Evolutionary conservation across 2,113 vertebrate species (phyloP), one percentile per base, ranked within the genome.

Genomic region (Colius striatus): DNA sequence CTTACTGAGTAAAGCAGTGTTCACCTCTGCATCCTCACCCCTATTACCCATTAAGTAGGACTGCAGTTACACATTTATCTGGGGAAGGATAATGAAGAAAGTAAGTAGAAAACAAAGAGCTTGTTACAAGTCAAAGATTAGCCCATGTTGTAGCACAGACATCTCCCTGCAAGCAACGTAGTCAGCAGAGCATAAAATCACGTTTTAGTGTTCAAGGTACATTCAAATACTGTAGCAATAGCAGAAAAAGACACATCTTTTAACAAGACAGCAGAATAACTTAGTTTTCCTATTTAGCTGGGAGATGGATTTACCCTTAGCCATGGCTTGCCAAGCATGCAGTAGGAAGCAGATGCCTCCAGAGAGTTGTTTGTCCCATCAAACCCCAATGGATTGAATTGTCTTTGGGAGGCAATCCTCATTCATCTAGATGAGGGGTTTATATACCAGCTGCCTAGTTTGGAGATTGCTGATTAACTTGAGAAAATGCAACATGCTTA

Each of bases 101-200:
- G 45, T 58, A 68, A 84, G 32, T 16, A 58, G 66, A 78, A 96
- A 95, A 91, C 87, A 93, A 80, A 91, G 87, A 53, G 73, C 61
- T 73, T 89, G 77, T 92, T 90, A 83, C 41, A 54, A 89, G 80
- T 89, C 66, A 90, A 90, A 95, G 76, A 93, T 96, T 72, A 92
- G 80, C 74, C 50, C 11, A 1, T 34, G 47, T 38, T 62, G 50
- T 61, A 92, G 58, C 73, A 54, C 61, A 84, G 67, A 34, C 18
- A 22, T 73, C 74, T 89, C 66, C 83, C 86, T 89, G 65, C 62
- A 78, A 97, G 80, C 84, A 89, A 34, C 51, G 27, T 10, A 82
- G 36, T 68, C 90, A 95, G 53, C 34, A 58, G 83, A 96, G 90
- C 94, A 73, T 89, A 89, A 90, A 96, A 82, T 41, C 34, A 13